Evolutionary conservation across 2,113 vertebrate genomes (phyloP).

Genomic region (Pampusana beccarii): DNA sequence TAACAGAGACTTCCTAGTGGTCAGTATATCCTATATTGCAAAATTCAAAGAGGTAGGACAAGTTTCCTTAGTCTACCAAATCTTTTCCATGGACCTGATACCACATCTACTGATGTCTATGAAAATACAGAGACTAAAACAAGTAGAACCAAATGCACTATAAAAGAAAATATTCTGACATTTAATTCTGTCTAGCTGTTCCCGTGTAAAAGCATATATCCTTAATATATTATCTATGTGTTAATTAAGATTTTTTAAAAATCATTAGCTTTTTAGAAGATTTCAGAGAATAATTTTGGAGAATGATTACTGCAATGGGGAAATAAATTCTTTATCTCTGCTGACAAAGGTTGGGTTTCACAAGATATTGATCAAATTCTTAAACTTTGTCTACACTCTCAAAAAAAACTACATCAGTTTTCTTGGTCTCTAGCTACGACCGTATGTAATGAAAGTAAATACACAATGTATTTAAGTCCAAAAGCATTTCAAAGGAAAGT

Average conservation of each 20-base stretch:
- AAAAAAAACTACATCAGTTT: not conserved
- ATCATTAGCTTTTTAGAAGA: not conserved
- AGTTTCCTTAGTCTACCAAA: not conserved
- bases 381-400: not conserved
- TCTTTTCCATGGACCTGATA: not conserved
- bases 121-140: not conserved
- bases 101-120: not conserved
- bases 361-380: not conserved
- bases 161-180: not conserved
- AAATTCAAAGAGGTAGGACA: not conserved
- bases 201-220: not conserved
- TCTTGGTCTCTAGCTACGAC: not conserved
- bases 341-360: not conserved
- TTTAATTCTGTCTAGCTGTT: not conserved
- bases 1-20: not conserved
- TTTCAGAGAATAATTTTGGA: not conserved
- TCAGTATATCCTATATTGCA: not conserved
- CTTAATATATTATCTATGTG: not conserved
- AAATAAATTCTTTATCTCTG: not conserved
- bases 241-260: not conserved
- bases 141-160: rapidly evolving
- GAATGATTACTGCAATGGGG: not conserved
- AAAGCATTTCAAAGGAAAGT: not conserved
- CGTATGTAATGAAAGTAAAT: not conserved
- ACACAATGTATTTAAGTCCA: not conserved